These are phyloP conservation scores for Siderastrea siderea DNA, from an alignment of 92 coral and sea anemone genomes.

Conservation along the genomic window DNA sequence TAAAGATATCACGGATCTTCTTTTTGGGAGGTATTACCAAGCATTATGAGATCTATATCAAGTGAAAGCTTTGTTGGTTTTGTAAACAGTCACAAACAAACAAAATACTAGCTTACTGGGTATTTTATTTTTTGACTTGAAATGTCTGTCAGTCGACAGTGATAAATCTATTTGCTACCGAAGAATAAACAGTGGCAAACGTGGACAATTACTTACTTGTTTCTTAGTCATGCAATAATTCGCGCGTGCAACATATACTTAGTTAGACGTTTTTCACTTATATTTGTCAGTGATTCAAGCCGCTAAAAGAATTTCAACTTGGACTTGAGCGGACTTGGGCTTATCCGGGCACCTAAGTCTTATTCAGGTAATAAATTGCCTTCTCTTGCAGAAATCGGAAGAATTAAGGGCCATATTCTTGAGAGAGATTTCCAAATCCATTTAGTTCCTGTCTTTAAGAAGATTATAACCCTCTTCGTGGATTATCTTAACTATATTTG, in stretches of 20 bases:
- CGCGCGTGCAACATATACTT: neutral
- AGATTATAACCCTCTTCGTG: slow-evolving; percentile 8
- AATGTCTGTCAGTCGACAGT: neutral
- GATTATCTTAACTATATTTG: neutral
- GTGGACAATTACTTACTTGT: neutral
- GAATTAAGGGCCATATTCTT: slow-evolving; percentile 1
- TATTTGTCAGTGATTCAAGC: neutral
- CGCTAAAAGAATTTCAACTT: neutral
- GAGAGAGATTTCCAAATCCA: neutral
- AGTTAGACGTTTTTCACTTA: neutral
- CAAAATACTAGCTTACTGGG: neutral
- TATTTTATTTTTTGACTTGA: neutral
- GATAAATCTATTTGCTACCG: neutral
- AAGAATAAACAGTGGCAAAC: slow-evolving; percentile 8
- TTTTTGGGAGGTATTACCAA: neutral
- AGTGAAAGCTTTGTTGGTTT: slow-evolving; percentile 3
- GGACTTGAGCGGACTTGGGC: neutral
- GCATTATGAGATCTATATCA: neutral
- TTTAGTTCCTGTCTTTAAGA: slow-evolving; percentile 20
- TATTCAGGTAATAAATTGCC: too few relatives aligned
- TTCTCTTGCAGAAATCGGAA: slow-evolving; percentile 9
- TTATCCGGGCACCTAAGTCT: neutral
- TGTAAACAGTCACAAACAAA: neutral
- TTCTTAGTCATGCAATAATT: neutral
- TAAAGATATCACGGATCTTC: neutral